Evolutionary conservation across 2,888 invertebrate genomes (phyloP), one percentile per base, ranked within the genome.

Genomic region (Disparrhopalites patrizii): DNA sequence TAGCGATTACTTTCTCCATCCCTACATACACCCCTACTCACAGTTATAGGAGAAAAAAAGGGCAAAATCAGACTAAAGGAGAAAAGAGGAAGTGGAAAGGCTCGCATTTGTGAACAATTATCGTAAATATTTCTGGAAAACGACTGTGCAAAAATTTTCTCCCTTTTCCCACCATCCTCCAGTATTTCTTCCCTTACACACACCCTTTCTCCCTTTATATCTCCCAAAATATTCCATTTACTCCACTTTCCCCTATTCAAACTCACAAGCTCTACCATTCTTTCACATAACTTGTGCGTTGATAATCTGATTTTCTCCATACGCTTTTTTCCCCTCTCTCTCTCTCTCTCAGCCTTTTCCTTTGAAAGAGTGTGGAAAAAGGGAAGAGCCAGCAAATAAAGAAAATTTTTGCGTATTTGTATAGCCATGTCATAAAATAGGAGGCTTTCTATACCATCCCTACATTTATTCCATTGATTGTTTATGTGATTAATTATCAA

Each of bases 21-120:
- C n/a, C n/a, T n/a, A n/a, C n/a, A n/a, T n/a, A n/a, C n/a, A n/a
- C n/a, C n/a, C n/a, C n/a, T n/a, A n/a, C n/a, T n/a, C n/a, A n/a
- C n/a, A n/a, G n/a, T n/a, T n/a, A n/a, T n/a, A n/a, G n/a, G n/a
- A n/a, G n/a, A n/a, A n/a, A n/a, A n/a, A n/a, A n/a, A n/a, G n/a
- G n/a, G n/a, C n/a, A n/a, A n/a, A n/a, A n/a, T n/a, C n/a, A 63
- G 65, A 60, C 50, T 56, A 56, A 65, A 57, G 64, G 63, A 66
- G 60, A 31, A 47, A 60, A 40, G 60, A 50, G 66, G 64, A 63
- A 67, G 61, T 36, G 33, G 25, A n/a, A n/a, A 62, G 58, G 67
- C 66, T 71, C 68, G 66, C 69, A 71, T 71, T 74, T 72, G 72
- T 60, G 70, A 74, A 72, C 73, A 75, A 75, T 72, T 73, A 73